These are phyloP conservation scores for Pelvicachromis taeniatus DNA, from an alignment of 2,113 vertebrate genomes.

Conservation along the genomic window DNA sequence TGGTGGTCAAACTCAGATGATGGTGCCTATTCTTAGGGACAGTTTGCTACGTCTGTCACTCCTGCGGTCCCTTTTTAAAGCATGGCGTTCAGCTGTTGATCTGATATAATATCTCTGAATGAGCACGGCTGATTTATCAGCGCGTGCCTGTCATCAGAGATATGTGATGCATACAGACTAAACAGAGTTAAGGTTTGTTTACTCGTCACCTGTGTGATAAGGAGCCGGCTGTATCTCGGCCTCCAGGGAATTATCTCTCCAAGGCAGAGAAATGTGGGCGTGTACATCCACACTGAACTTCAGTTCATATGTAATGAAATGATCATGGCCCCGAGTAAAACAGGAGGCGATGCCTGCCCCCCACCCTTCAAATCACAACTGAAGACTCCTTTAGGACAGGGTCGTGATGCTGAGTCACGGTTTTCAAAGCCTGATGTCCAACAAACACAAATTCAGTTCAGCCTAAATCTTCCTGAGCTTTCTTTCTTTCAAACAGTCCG, in stretches of 20 bases:
- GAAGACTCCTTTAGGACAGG: background rate
- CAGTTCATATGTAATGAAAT: background rate
- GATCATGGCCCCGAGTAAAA: background rate
- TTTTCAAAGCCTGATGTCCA: background rate
- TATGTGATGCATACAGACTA: background rate
- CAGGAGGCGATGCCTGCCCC: too few species aligned
- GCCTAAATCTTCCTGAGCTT: background rate
- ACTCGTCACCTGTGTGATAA: background rate
- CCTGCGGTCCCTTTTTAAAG: background rate
- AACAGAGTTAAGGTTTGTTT: background rate
- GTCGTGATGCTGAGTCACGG: background rate
- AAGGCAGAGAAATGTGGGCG: background rate
- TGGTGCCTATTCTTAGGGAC: background rate
- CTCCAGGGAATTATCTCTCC: background rate
- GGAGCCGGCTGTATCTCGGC: fast-evolving
- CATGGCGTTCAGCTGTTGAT: background rate
- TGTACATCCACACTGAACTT: background rate
- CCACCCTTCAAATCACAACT: background rate
- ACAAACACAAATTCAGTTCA: background rate
- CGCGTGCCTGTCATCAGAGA: background rate
- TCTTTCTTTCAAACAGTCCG: background rate
- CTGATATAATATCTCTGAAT: background rate
- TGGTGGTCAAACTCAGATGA: background rate
- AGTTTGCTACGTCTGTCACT: background rate
- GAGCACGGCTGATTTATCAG: background rate